Conservation (phyloP, 2,113 vertebrate species). For the Carettochelys insculpta region DNA sequence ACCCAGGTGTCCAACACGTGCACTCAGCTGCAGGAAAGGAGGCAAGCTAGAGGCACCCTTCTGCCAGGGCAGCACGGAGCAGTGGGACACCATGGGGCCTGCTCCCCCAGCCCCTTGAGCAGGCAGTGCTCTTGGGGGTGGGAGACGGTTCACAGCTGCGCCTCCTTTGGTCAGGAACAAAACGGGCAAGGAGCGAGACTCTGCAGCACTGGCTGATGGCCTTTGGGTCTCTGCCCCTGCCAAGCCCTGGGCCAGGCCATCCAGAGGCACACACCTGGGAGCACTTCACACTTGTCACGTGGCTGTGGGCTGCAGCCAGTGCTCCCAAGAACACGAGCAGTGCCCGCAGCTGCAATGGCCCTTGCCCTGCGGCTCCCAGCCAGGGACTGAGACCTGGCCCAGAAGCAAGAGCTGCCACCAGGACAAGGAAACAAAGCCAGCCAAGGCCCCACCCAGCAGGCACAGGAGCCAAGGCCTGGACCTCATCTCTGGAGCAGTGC, state of each 20-base stretch:
- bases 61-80: too few species aligned
- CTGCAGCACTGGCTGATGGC: too few species aligned
- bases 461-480: not conserved
- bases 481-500: not conserved
- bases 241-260: too few species aligned
- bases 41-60: too few species aligned
- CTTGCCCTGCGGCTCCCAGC: too few species aligned
- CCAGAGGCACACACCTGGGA: not conserved
- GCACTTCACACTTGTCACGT: not conserved
- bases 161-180: not conserved
- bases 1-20: not conserved
- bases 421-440: not conserved
- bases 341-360: too few species aligned
- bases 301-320: not conserved
- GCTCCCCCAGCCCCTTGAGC: too few species aligned
- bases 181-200: too few species aligned
- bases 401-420: not conserved
- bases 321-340: too few species aligned
- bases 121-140: not conserved
- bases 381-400: not conserved
- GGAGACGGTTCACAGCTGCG: not conserved
- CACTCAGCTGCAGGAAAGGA: too few species aligned
- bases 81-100: too few species aligned
- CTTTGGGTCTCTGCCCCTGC: too few species aligned
- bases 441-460: not conserved